These are phyloP conservation scores for Hymenochirus boettgeri DNA, from an alignment of 2,113 vertebrate genomes.

Conservation along the genomic window DNA sequence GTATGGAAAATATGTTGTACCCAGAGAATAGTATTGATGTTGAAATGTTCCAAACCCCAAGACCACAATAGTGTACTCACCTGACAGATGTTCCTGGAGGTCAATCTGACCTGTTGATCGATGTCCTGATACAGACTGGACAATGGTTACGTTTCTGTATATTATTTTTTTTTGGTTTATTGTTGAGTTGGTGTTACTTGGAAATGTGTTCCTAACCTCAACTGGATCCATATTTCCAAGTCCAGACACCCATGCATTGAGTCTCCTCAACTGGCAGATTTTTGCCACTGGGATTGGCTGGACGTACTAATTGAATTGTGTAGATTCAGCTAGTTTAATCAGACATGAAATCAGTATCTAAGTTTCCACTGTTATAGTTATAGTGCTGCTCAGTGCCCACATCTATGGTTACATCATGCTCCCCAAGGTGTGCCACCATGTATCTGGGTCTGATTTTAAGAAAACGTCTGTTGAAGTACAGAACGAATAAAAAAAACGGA, in stretches of 20 bases:
- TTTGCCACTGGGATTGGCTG: conserved; percentile 35
- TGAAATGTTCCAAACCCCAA: no score
- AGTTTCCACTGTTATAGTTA: neutral
- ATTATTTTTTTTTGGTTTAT: no score
- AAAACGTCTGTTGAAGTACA: no score
- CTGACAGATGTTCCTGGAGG: no score
- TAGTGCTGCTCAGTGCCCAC: conserved; percentile 44
- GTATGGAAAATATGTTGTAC: no score
- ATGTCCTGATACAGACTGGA: no score
- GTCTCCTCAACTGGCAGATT: conserved; percentile 21
- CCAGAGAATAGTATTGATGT: no score
- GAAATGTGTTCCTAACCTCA: no score
- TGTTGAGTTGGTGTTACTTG: no score
- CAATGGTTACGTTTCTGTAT: no score
- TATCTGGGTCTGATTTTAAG: conserved; percentile 18
- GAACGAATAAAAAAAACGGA: no score
- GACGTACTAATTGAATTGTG: conserved; percentile 22
- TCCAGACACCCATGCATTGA: conserved; percentile 38
- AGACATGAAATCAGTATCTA: conserved; percentile 45
- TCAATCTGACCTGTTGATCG: no score
- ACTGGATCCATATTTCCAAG: conserved; percentile 45
- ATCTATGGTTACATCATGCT: conserved; percentile 26
- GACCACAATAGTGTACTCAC: conserved; percentile 32
- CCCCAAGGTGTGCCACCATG: conserved; percentile 40
- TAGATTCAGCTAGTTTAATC: conserved; percentile 42